Percentiles rank a stretch among this genome's conserved stretches.
Evolutionary conservation across 2,113 vertebrate species (phyloP).

Genomic region (Nothobranchius kuhntae): DNA sequence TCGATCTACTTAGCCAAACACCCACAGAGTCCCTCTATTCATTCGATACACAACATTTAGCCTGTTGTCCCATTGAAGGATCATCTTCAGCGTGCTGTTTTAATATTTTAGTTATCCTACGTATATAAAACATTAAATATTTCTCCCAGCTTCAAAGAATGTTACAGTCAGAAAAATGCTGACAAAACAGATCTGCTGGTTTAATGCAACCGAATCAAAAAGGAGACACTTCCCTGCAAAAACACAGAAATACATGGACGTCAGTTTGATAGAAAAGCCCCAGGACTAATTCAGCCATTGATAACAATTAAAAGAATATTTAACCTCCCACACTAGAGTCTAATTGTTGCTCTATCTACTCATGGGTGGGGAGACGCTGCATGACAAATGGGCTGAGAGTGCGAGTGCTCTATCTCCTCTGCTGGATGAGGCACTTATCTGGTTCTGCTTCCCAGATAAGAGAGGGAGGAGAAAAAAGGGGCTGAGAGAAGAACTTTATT

Average conservation of each 20-base stretch:
- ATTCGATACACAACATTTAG: background rate
- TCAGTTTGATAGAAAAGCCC: conserved; percentile 28
- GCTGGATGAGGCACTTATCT: conserved; percentile 60
- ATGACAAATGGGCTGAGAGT: conserved; percentile 47
- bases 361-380: conserved; percentile 19
- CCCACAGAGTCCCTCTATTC: background rate
- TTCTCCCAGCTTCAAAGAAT: conserved; percentile 19
- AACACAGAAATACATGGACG: conserved; percentile 14
- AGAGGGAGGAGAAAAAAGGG: conserved; percentile 40
- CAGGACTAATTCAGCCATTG: conserved; percentile 19
- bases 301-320: conserved; percentile 42
- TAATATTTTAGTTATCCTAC: conserved; percentile 24
- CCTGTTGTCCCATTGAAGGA: background rate
- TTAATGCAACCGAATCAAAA: conserved; percentile 10
- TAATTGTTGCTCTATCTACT: conserved; percentile 50
- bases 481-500: conserved; percentile 61
- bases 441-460: conserved; percentile 59
- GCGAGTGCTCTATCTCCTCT: conserved; percentile 45
- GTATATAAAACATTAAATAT: conserved; percentile 27
- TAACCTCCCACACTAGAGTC: conserved; percentile 16
- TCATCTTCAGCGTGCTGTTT: conserved; percentile 25
- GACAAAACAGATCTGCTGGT: conserved; percentile 22
- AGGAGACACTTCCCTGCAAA: background rate
- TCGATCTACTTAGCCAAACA: background rate
- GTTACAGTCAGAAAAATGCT: conserved; percentile 22